Conservation (phyloP, 2,113 vertebrate genomes). For the Telmatochromis brichardi region DNA sequence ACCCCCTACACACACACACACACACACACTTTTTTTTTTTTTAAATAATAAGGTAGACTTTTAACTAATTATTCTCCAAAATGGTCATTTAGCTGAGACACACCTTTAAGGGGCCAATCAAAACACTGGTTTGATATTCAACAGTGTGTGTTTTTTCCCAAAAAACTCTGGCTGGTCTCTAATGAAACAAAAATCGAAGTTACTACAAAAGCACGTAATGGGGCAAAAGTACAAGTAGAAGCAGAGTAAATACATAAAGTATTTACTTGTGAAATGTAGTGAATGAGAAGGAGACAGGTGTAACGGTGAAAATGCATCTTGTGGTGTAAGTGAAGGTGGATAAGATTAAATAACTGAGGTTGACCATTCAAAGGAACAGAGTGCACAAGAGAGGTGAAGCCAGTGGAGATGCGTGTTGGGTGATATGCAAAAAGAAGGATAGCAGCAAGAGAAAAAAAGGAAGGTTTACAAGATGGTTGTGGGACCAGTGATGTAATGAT, state of each 20-base stretch:
- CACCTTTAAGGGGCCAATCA: background rate
- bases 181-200: background rate
- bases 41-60: background rate
- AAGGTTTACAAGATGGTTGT: background rate
- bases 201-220: background rate
- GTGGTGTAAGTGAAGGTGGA: background rate
- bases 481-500: background rate
- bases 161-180: background rate
- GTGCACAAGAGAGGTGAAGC: background rate
- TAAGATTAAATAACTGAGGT: background rate
- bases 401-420: background rate
- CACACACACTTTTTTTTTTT: background rate
- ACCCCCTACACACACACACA: background rate
- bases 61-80: background rate
- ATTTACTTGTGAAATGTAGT: background rate
- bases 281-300: background rate
- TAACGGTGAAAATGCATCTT: background rate
- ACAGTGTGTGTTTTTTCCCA: background rate
- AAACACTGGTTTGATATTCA: background rate
- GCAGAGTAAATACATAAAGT: background rate
- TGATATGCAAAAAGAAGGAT: background rate
- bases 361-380: background rate
- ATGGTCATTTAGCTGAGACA: background rate
- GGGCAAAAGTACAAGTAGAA: background rate
- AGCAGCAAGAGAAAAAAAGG: background rate